Conservation (phyloP, 2,888 invertebrate species). For the Melanotus villosus region DNA sequence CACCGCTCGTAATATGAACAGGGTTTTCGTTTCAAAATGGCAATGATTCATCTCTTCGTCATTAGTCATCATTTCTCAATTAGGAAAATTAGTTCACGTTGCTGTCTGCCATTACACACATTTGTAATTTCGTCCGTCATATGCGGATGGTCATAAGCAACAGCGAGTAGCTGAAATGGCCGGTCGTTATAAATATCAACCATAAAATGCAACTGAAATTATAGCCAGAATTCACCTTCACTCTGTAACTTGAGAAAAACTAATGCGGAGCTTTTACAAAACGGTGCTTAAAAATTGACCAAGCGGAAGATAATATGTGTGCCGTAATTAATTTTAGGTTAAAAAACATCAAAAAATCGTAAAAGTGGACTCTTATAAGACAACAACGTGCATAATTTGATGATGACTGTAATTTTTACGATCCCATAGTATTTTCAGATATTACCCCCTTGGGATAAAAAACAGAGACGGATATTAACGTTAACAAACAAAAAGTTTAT, state of each 20-base stretch:
- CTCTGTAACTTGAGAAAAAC: background rate
- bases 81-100: conserved; percentile 66
- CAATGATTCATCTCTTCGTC: conserved; percentile 67
- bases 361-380: conserved; percentile 4
- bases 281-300: conserved; percentile 2
- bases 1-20: conserved; percentile 56
- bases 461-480: conserved; percentile 59
- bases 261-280: background rate
- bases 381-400: conserved; percentile 12
- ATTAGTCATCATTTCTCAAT: conserved; percentile 70
- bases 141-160: conserved; percentile 44
- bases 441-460: conserved; percentile 28
- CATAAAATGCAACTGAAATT: conserved; percentile 38
- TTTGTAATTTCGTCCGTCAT: conserved; percentile 47
- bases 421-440: conserved; percentile 25
- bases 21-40: conserved; percentile 66
- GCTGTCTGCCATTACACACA: conserved; percentile 51
- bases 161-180: conserved; percentile 31
- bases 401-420: conserved; percentile 30
- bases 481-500: conserved; percentile 64
- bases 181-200: conserved; percentile 35
- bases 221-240: background rate
- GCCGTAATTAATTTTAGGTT: background rate
- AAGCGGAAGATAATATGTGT: background rate
- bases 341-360: conserved; percentile 7